Conservation (phyloP, 2,797 vertebrate species). For the Falco naumanni region DNA sequence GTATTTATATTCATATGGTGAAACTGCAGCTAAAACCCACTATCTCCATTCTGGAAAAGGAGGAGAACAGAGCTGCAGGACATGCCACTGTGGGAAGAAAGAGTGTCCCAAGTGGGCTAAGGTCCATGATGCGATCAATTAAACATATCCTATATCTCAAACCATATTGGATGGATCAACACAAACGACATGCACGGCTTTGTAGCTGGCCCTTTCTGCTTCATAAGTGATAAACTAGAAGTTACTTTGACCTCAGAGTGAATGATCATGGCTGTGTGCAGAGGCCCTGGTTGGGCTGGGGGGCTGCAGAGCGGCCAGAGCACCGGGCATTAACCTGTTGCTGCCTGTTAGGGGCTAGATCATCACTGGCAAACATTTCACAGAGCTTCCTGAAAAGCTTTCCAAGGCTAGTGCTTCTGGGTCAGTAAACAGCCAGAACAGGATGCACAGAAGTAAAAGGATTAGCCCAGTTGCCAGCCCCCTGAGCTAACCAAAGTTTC, state of each 20-base stretch:
- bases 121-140: background rate
- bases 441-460: background rate
- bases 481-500: background rate
- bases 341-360: background rate
- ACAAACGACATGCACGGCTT: background rate
- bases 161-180: background rate
- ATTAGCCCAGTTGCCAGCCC: background rate
- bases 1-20: constrained; percentile 46
- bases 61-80: background rate
- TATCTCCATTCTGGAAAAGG: background rate
- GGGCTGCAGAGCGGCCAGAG: background rate
- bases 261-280: fast-evolving
- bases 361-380: background rate
- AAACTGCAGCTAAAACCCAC: constrained; percentile 14
- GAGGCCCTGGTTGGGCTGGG: background rate
- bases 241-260: background rate
- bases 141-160: background rate
- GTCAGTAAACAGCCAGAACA: background rate
- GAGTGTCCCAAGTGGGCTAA: background rate
- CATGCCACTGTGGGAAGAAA: background rate
- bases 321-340: background rate
- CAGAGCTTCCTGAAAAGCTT: background rate
- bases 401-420: background rate
- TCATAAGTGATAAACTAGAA: background rate
- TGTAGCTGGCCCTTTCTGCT: background rate